Conservation (phyloP, 1,140 invertebrate species). For the Maniola jurtina region DNA sequence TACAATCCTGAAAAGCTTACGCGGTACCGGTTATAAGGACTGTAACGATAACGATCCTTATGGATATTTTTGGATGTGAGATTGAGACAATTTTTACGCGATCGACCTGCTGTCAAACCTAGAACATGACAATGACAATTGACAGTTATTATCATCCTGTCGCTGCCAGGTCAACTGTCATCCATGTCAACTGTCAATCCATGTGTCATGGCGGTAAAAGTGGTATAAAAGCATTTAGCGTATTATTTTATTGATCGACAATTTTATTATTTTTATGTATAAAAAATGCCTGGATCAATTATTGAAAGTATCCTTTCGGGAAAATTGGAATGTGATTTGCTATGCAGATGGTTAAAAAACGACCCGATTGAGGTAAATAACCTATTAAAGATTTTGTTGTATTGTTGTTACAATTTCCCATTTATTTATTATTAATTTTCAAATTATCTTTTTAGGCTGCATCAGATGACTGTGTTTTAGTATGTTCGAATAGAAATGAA, state of each 20-base stretch:
- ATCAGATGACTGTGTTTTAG: slow-evolving; percentile 58
- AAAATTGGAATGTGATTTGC: slow-evolving; percentile 50
- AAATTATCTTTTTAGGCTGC: slow-evolving; percentile 52
- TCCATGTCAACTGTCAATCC: slow-evolving; percentile 24
- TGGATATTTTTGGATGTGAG: too few relatives aligned
- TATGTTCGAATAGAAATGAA: slow-evolving; percentile 61
- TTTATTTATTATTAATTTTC: slow-evolving; percentile 24
- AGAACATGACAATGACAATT: neutral
- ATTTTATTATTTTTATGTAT: slow-evolving; percentile 40
- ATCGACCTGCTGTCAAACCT: too few relatives aligned
- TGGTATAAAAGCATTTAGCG: slow-evolving; percentile 34
- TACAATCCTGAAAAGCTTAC: too few relatives aligned
- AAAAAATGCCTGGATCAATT: slow-evolving; percentile 64
- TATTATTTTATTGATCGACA: slow-evolving; percentile 34
- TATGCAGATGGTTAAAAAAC: slow-evolving; percentile 63
- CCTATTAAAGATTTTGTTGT: slow-evolving; percentile 35
- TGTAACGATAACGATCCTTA: too few relatives aligned
- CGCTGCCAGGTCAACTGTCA: neutral
- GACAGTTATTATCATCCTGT: too few relatives aligned
- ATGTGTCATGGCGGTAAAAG: slow-evolving; percentile 30
- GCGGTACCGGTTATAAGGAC: too few relatives aligned
- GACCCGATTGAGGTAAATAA: slow-evolving; percentile 65
- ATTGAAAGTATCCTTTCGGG: slow-evolving; percentile 63
- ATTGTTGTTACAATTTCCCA: neutral
- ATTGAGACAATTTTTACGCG: too few relatives aligned